Evolutionary conservation across 2,888 invertebrate species (phyloP).

Genomic region (Calameuta filiformis): DNA sequence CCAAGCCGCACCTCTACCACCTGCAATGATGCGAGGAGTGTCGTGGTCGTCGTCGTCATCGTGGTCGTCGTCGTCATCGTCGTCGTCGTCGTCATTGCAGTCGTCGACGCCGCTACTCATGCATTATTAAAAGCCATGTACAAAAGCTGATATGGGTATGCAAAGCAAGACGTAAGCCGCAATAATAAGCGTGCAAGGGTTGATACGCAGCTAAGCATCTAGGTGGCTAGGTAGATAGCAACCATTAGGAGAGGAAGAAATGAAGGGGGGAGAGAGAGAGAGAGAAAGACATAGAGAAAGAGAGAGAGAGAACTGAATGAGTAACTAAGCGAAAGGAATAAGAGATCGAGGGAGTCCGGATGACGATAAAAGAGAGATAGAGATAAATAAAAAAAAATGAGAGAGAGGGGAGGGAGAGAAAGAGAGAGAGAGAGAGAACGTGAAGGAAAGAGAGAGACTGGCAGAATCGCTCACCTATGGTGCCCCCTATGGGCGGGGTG

Average conservation of each 20-base stretch:
- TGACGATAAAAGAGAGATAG: not conserved
- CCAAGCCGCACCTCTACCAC: conserved; percentile 46
- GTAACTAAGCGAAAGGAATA: conserved; percentile 3
- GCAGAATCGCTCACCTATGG: conserved; percentile 71
- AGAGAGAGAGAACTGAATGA: not conserved
- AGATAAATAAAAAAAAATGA: conserved; percentile 7
- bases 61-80: not conserved
- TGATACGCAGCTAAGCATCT: not conserved
- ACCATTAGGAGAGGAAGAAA: conserved; percentile 10
- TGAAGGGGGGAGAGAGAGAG: not conserved
- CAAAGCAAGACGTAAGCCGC: conserved; percentile 59
- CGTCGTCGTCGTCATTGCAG: not conserved
- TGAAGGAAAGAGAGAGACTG: conserved; percentile 28
- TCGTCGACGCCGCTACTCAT: conserved; percentile 67
- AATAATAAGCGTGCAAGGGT: conserved; percentile 54
- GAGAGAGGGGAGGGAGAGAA: conserved; percentile 2
- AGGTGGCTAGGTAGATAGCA: conserved; percentile 11
- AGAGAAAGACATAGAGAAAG: no score
- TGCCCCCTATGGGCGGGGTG: conserved; percentile 79
- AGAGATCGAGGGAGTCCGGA: not conserved
- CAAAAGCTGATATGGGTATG: conserved; percentile 58
- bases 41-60: not conserved
- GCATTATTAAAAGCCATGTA: conserved; percentile 62
- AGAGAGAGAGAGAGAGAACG: conserved; percentile 22
- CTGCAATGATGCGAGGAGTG: conserved; percentile 48